Base-by-base conservation (phyloP, 2,888 invertebrate species). In the Drosophila atroscutellata region DNA sequence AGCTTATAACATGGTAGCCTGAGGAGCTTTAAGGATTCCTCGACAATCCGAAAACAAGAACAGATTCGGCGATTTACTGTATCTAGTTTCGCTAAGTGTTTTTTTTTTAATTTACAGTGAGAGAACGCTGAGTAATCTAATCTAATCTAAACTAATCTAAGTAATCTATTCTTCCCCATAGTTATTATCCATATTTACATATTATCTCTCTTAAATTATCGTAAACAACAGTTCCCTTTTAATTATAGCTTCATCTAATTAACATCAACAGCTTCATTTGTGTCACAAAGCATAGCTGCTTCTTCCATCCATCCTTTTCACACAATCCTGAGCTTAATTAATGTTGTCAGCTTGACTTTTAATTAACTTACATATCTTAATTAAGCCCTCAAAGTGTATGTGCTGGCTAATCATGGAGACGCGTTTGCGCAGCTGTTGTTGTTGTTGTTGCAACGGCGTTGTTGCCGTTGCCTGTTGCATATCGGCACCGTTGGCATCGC, bases 371-470 rank as follows among this genome's bases (percentile, higher is more conserved):
- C 92, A 92, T 74, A 92, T 92, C 80, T 91, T 89, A 30, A 92
- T 90, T 54, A 92, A 76, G 34, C 89, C 87, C 66, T 92, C 92
- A 47, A 92, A 92, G 60, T 91, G 91, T 26, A 80, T 91, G 74
- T 72, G 91, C 83, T 84, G 89, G 71, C 76, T 82, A 71, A 79
- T 91, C 89, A 77, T 81, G 66, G 75, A 86, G 65, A 76, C 80
- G 2, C 87, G 86, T 30, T 80, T 83, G 52, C 81, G 76, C 30
- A 84, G 75, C 69, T 89, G 84, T 49, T 86, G 89, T 51, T 84
- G 84, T 34, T 83, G 87, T 39, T 84, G 84, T 26, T 80, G 70
- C 66, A 83, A 55, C 2, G 90, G 89, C 59, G 89, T 86, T 24
- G 82, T 82, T 42, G 86, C 84, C 9, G 87, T 81, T 18, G 83